phyloP scores from a whole-genome alignment of 64 coral and sea anemone genomes.

The Porites australiensis region DNA sequence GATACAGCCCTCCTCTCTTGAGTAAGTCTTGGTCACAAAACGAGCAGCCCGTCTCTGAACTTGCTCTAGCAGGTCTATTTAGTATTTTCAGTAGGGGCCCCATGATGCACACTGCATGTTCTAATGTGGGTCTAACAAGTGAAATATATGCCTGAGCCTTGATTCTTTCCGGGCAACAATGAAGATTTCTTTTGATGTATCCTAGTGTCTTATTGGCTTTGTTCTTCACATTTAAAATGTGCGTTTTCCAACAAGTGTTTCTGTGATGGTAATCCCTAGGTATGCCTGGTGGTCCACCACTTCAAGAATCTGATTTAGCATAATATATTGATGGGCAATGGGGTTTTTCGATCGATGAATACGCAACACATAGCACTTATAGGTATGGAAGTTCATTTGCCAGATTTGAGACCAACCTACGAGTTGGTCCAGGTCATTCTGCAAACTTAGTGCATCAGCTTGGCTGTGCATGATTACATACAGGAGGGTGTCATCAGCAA shows the following conservation, averaged over 20 bases:
- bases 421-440: neutral
- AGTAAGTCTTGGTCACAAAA: constrained; percentile 49
- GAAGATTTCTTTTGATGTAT: constrained; percentile 53
- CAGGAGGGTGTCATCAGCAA: constrained; percentile 36
- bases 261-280: constrained; percentile 55
- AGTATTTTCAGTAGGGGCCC: neutral
- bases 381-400: neutral
- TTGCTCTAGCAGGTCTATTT: constrained; percentile 45
- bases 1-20: constrained; percentile 28
- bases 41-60: constrained; percentile 25
- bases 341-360: neutral
- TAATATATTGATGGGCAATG: neutral
- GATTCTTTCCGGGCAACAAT: constrained; percentile 5
- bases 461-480: constrained; percentile 6
- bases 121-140: too few relatives aligned
- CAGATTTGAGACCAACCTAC: neutral
- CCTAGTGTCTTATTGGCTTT: neutral
- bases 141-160: constrained; percentile 15
- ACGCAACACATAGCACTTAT: neutral
- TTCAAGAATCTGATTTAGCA: neutral
- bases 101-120: too few relatives aligned
- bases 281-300: constrained; percentile 42
- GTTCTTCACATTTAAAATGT: constrained; percentile 40
- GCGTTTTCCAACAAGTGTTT: constrained; percentile 49
- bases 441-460: constrained; percentile 9